Evolutionary conservation across 2,113 vertebrate species (phyloP), one percentile per base, ranked within the genome.

Genomic region (Periophthalmus modestus): DNA sequence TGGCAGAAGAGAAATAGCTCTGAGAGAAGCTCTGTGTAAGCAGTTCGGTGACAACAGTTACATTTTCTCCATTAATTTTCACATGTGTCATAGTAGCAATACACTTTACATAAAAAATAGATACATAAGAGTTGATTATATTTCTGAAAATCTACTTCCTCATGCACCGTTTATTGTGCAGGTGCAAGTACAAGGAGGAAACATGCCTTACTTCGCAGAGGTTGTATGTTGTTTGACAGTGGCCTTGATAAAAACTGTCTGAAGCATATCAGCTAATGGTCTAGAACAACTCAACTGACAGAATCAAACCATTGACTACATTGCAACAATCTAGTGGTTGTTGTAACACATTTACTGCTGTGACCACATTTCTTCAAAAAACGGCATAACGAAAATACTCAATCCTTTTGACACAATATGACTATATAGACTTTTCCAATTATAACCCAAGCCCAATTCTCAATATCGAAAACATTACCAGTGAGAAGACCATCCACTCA

Each of bases 401-500:
- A 52, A 52, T 52, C 7, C 7, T 52, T 46, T 12, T 46, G 43
- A 46, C 43, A 46, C 43, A 46, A 9, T 12, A 46, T 46, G 11
- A 46, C 43, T 46, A 9, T 68, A 48, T 34, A 16, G 34, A 46
- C 23, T 54, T 36, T 36, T 69, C 11, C 15, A 50, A 76, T 75
- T 11, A 69, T 46, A 69, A 66, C 15, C 16, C 43, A 46, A 47
- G 21, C 2, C 11, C 15, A n/a, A 52, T 9, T 72, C 52, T 10
- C 36, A 46, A 2, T 65, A 72, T 71, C 58, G 62, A 34, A 43
- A 5, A 33, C 33, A 43, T 68, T 48, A 47, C 46, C 23, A 82
- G 7, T 12, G 11, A 23, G n/a, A 73, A 71, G 78, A 68, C 19
- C 69, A 71, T 75, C 36, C 43, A 55, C 23, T 73, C 69, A 58